Percentiles rank a stretch among this genome's conserved stretches.
Evolutionary conservation across 1,140 invertebrate genomes (phyloP).

Genomic region (Pygmarrhopalites habei): DNA sequence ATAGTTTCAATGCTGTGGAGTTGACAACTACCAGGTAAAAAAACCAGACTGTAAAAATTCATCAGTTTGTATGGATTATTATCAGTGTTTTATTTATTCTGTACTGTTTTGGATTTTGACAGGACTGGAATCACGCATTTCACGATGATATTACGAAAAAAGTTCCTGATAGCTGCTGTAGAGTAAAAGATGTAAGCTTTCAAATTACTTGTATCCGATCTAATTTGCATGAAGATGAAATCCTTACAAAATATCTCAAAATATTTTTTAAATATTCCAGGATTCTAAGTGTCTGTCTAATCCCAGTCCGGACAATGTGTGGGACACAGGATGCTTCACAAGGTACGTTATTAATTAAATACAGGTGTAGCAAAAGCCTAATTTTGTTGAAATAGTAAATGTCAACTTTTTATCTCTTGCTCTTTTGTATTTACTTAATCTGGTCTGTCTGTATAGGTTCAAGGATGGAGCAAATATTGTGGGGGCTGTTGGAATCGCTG

Average conservation of each 20-base stretch:
- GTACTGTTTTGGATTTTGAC: too few relatives aligned
- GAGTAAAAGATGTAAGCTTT: background rate
- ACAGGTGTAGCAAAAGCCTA: constrained; percentile 51
- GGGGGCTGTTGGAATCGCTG: constrained; percentile 68
- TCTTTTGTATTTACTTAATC: too few relatives aligned
- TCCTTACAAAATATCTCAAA: too few relatives aligned
- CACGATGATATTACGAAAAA: background rate
- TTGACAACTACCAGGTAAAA: constrained; percentile 54
- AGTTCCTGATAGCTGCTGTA: background rate
- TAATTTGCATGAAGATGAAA: too few relatives aligned
- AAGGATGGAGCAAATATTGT: constrained; percentile 69
- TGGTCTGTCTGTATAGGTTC: constrained; percentile 66
- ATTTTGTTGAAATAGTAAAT: too few relatives aligned
- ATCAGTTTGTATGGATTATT: too few relatives aligned
- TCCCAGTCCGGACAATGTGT: constrained; percentile 43
- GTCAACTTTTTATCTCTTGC: too few relatives aligned
- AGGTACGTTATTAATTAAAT: background rate
- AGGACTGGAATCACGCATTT: too few relatives aligned
- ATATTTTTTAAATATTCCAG: too few relatives aligned
- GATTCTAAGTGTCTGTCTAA: too few relatives aligned
- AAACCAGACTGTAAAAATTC: background rate
- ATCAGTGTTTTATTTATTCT: too few relatives aligned
- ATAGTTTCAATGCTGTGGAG: constrained; percentile 78
- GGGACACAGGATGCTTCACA: constrained; percentile 39
- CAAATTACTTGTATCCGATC: too few relatives aligned